Evolutionary conservation across 2,797 vertebrate genomes (phyloP), one percentile per base, ranked within the genome.

Genomic region (Bradypus variegatus): DNA sequence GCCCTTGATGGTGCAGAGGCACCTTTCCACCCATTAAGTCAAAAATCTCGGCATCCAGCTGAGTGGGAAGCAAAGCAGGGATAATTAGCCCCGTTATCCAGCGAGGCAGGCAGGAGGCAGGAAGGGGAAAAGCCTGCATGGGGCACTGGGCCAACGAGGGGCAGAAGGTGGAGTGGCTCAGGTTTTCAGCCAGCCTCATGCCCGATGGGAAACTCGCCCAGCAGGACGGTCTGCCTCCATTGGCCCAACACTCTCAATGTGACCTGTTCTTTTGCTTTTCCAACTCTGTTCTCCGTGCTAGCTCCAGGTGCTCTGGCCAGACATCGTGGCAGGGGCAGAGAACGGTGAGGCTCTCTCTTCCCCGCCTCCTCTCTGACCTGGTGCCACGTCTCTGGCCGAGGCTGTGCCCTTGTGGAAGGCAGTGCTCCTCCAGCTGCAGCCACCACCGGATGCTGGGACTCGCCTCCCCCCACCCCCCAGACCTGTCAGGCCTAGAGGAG

Each of bases 151-250:
- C 72, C 13, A 6, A 25, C 1, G 31, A 33, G 15, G 1, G 7
- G 16, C 60, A 76, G 70, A 80, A 53, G 14, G 33, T 19, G 10
- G 23, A 4, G 10, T 9, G 33, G 33, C 23, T 4, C 31, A 1
- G 60, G 45, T 50, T 50, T 50, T 50, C 14, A 14, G 11, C 58
- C 38, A 64, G 31, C 12, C 9, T 60, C 48, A 2, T 19, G 10
- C 5, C 18, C 62, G 6, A 8, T 4, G 27, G 73, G 36, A 58
- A 78, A 38, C 31, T 60, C 2, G 3, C 2, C 41, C 12, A 8
- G 18, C 0, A 0, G 5, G n/a, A 29, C 7, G 41, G 0, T 15
- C 8, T 2, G 0, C 15, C 18, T 19, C 36, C 31, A 0, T 15
- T 16, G 6, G 33, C 14, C 38, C 12, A 5, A 36, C 1, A 3